Base-by-base conservation (phyloP, 2,113 vertebrate species). In the Albula glossodonta region DNA sequence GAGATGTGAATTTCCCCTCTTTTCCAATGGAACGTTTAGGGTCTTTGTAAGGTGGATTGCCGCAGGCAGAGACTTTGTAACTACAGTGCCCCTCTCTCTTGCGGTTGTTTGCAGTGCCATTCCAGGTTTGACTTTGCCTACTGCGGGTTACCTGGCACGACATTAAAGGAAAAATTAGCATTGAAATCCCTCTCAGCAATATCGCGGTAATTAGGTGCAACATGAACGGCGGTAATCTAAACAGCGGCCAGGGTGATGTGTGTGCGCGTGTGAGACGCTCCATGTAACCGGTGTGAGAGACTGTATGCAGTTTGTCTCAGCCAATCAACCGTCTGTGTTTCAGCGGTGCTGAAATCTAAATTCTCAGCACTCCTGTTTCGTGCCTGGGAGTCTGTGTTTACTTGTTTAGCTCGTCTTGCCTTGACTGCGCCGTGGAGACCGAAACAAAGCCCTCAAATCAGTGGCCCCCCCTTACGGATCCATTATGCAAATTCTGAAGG, bases 401-500 rank as follows among this genome's bases (percentile, higher is more conserved):
- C 70, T 25, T 74, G 70, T 22, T 74, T 74, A 74, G 70, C 70
- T 74, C 70, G 10, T 74, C 70, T 31, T 22, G 19, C 22, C 70
- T 74, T 74, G n/a, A 25, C n/a, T 2, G 25, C 10, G 31, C 70
- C n/a, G 22, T 74, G 70, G 70, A 74, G 70, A 74, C 70, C 70
- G 22, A 74, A 74, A 31, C 70, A 74, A 74, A 74, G 70, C 70
- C 31, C 70, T 74, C 70, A 74, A 31, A 74, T 74, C 70, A n/a
- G 22, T 22, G n/a, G 70, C 60, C n/a, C 70, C 70, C 70, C 22
- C 9, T 22, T 74, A 74, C 70, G 9, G 70, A 74, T 74, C 70
- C 70, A 74, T 74, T 74, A 74, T 74, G 70, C 70, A 31, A 74
- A 74, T 74, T 74, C n/a, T 74, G 70, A 31, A 70, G 22, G 70